Conservation (phyloP, 2,888 invertebrate species). For the Ophioninae sp. region DNA sequence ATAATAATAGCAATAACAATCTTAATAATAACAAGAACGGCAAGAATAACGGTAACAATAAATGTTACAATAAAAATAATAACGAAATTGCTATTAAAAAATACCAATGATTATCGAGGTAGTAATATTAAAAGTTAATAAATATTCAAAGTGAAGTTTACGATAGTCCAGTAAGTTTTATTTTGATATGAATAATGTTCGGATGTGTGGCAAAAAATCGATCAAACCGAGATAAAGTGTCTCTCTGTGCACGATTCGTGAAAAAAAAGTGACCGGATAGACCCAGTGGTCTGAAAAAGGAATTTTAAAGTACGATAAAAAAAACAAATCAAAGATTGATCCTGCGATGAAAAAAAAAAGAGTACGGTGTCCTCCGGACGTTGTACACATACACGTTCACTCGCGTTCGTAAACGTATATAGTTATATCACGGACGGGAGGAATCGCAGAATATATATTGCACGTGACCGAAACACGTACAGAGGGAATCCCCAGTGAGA, state of each 20-base stretch:
- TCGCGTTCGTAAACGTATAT: neutral
- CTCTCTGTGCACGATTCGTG: neutral
- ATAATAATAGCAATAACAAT: no score
- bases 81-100: neutral
- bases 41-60: neutral
- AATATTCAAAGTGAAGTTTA: neutral
- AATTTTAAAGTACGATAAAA: neutral
- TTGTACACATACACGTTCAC: neutral
- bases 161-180: neutral
- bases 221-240: neutral
- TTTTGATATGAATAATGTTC: neutral
- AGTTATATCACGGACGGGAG: conserved; percentile 18
- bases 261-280: neutral
- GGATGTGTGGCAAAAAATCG: neutral
- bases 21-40: no score
- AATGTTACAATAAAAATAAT: neutral
- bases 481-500: conserved; percentile 40
- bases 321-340: conserved; percentile 24
- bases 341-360: neutral
- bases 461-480: conserved; percentile 32
- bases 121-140: neutral
- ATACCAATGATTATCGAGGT: neutral
- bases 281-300: neutral
- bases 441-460: conserved; percentile 49
- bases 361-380: conserved; percentile 13